Evolutionary conservation across 2,888 invertebrate species (phyloP), one percentile per base, ranked within the genome.

Genomic region (Amphipoea oculea): DNA sequence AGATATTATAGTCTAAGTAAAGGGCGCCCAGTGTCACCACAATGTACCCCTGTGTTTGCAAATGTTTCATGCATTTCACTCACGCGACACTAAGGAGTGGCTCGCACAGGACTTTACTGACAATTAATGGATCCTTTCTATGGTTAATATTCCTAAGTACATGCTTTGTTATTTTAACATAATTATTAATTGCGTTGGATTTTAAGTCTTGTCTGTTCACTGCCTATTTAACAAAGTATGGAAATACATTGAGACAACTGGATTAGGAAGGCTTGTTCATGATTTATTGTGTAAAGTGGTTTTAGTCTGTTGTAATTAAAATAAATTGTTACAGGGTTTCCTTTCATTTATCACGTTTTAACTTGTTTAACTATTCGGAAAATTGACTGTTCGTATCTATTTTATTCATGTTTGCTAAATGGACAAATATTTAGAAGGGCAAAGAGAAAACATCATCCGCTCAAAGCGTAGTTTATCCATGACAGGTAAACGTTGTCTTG

Each of bases 61-160:
- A 84, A 76, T 83, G 65, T 74, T 81, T 79, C 70, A 81, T 81
- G 73, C 66, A 80, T 82, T 69, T 74, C 54, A 65, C 72, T 76
- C 85, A 86, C 85, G 87, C 76, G 66, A 78, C 60, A 62, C 23
- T 76, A 75, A 86, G 82, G 82, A 77, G 88, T 77, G 86, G 82
- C 60, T 65, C n/a, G 69, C 66, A 77, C 20, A 76, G 62, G 71
- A 83, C 65, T 23, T 65, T 23, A 20, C n/a, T 11, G 17, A 76
- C 60, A 48, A 48, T 48, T 45, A 79, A 87, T 74, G 63, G 60
- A 29, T 40, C 48, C 68, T 62, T 65, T 67, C 68, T 45, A 57
- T 72, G 40, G 48, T 20, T 57, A 72, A 84, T 79, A 69, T 78
- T 54, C n/a, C 29, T 36, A 60, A 81, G 70, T 51, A 79, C 63